Evolutionary conservation across 2,888 invertebrate species (phyloP), one percentile per base, ranked within the genome.

Genomic region (Caenorhabditis macrosperma): DNA sequence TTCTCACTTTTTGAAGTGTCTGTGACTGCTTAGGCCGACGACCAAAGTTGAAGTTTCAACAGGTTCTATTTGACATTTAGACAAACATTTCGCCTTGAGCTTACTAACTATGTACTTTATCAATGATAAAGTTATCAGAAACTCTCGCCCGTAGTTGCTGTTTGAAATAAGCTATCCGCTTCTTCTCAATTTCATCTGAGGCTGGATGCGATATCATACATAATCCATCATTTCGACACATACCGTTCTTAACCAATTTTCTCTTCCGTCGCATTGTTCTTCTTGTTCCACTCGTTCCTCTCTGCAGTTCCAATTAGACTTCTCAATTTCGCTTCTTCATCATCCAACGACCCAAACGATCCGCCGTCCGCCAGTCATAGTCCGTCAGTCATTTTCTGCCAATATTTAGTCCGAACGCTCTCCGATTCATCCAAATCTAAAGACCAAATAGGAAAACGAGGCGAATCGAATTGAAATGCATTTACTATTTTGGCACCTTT

Each of bases 51-150:
- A 61, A 61, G 35, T 20, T 59, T 48, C n/a, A 57, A 55, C 69
- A 69, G 60, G 61, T 71, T 61, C 61, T 71, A 61, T 61, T 61
- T 71, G 71, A 71, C 71, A 61, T 71, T 55, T 55, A 9, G 46
- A 55, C 61, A 71, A 61, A 71, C 46, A 61, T 30, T 54, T 30
- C 20, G 44, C 17, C 12, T 38, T 6, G 20, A 10, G 38, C 15
- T 38, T 38, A 38, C 38, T 38, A 33, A 33, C 33, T 33, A 7
- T 33, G 5, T 33, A 7, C 33, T 33, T 33, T 5, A 33, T 33
- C 5, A 10, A 33, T 33, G 6, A 33, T 5, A 33, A 33, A 33
- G 33, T 33, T 33, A 33, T 33, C n/a, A n/a, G n/a, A n/a, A n/a
- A n/a, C n/a, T n/a, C n/a, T n/a, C n/a, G n/a, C n/a, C n/a, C n/a